A percentile compares a stretch with the other conserved stretches of the same genome.
These are phyloP conservation scores for Polyploca ridens DNA, from an alignment of 2,888 invertebrate genomes.

Conservation along the genomic window DNA sequence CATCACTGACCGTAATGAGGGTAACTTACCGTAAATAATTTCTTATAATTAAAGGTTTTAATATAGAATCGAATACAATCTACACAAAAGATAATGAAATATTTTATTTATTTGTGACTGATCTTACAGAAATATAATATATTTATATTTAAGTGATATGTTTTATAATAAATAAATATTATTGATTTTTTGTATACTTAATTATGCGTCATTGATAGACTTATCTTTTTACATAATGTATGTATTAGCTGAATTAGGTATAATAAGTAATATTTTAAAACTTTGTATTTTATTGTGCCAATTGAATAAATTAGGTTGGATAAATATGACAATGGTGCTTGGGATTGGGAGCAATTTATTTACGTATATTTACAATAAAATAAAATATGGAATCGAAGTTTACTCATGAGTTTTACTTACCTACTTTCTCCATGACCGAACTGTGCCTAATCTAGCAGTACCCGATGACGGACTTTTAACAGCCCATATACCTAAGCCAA, in stretches of 20 bases:
- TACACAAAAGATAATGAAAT: neutral
- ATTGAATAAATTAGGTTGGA: slow-evolving; percentile 17
- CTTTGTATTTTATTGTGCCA: slow-evolving; percentile 29
- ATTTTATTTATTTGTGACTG: neutral
- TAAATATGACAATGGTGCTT: slow-evolving; percentile 42
- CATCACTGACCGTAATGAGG: no score
- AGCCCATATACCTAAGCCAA: no score
- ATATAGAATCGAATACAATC: neutral
- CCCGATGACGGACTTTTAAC: no score
- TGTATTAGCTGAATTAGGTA: slow-evolving; percentile 6
- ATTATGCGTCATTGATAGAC: neutral
- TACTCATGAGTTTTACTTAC: neutral
- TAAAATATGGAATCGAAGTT: neutral
- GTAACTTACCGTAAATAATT: no score
- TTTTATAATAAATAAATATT: neutral
- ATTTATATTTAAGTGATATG: neutral
- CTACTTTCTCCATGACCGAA: neutral
- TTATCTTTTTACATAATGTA: slow-evolving; percentile 1
- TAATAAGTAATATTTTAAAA: slow-evolving; percentile 10
- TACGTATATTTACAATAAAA: neutral
- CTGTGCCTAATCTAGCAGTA: no score
- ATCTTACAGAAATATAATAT: neutral
- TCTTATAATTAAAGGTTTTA: no score
- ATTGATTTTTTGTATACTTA: neutral
- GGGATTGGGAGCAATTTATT: slow-evolving; percentile 42